Conservation (phyloP, 2,113 vertebrate species). For the Paracanthobrama guichenoti region DNA sequence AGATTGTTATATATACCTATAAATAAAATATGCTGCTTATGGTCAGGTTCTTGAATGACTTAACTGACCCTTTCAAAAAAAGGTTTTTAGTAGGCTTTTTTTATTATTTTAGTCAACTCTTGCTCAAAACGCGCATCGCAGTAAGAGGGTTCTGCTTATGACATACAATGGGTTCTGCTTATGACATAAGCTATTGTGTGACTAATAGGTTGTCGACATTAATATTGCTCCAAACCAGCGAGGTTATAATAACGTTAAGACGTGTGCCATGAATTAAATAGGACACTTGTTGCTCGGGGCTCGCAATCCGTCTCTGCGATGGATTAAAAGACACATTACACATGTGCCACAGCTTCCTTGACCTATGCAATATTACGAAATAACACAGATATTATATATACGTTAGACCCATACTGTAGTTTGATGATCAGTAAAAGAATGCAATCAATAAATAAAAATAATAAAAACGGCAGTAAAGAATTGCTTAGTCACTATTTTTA, state of each 20-base stretch:
- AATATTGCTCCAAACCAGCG: not conserved
- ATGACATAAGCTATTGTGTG: conserved; percentile 6
- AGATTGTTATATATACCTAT: too few relatives aligned
- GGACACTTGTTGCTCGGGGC: conserved; percentile 71
- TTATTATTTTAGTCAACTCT: not conserved
- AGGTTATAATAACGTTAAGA: not conserved
- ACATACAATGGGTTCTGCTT: conserved; percentile 10
- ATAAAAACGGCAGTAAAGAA: not conserved
- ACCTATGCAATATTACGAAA: not conserved
- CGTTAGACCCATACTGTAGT: not conserved
- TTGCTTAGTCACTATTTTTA: not conserved
- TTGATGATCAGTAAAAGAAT: not conserved
- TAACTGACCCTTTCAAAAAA: conserved; percentile 18
- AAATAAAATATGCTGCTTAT: not conserved
- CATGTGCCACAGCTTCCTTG: conserved; percentile 1
- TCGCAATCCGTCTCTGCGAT: conserved; percentile 23
- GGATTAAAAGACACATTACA: not conserved
- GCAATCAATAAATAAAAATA: not conserved
- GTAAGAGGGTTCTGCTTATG: conserved; percentile 9
- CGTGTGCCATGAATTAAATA: conserved; percentile 49
- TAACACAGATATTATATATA: not conserved
- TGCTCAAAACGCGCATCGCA: not conserved
- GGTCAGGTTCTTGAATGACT: not conserved
- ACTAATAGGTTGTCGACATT: not conserved
- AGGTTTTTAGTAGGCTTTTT: not conserved